These are phyloP conservation scores for Atopsyche davidsoni DNA, from an alignment of 1,140 invertebrate species.

Conservation along the genomic window DNA sequence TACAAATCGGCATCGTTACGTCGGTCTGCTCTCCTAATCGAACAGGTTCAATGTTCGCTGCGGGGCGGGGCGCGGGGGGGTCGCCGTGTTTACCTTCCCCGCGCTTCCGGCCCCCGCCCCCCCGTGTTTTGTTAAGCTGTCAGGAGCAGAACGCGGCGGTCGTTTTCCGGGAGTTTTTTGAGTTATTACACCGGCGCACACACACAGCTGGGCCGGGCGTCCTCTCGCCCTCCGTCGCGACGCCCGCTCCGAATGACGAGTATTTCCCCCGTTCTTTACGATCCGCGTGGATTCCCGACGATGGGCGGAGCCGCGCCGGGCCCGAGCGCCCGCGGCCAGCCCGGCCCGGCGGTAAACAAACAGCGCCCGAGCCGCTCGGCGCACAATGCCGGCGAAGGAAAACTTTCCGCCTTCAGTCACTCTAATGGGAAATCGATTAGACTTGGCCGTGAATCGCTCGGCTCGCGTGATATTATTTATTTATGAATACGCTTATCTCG, in stretches of 20 bases:
- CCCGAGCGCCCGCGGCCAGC: neutral
- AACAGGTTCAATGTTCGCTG: constrained; percentile 29
- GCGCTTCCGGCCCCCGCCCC: constrained; percentile 10
- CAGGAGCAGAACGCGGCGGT: constrained; percentile 29
- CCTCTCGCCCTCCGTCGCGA: no score
- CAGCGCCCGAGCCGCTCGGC: neutral
- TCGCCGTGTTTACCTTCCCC: constrained; percentile 27
- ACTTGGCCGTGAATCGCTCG: constrained; percentile 14
- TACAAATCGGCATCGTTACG: constrained; percentile 7
- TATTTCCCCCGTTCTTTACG: constrained; percentile 16
- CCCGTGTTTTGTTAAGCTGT: constrained; percentile 30
- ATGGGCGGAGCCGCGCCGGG: constrained; percentile 1
- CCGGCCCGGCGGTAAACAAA: neutral
- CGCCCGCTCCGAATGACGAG: constrained; percentile 1
- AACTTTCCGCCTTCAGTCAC: constrained; percentile 22
- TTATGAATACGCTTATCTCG: no score
- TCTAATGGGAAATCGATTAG: constrained; percentile 23
- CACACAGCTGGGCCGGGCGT: constrained; percentile 13
- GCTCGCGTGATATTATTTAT: no score
- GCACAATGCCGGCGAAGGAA: neutral
- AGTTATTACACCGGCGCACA: constrained; percentile 28
- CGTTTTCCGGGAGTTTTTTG: constrained; percentile 31
- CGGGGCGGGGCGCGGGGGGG: constrained; percentile 1
- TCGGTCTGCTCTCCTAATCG: constrained; percentile 21
- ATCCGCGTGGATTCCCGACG: constrained; percentile 23